Base-by-base conservation (phyloP, 2,888 invertebrate genomes). In the Callyntrura sp. region DNA sequence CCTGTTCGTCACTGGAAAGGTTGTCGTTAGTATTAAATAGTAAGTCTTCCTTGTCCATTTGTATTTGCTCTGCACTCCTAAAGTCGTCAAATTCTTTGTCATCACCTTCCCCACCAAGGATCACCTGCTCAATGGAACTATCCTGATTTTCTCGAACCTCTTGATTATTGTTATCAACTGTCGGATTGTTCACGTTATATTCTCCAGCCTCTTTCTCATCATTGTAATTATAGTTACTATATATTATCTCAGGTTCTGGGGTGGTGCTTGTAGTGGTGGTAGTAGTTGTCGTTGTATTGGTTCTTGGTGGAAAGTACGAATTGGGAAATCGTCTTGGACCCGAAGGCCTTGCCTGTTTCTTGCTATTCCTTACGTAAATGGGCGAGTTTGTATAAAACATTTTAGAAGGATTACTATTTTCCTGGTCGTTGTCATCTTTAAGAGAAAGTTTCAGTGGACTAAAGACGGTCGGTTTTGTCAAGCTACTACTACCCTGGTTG, bases 301-400 rank as follows among this genome's bases (percentile, higher is more conserved):
- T 84, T 51, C 20, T n/a, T 79, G 65, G 51, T 1, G 88, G 62
- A 43, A 88, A 88, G 57, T 88, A 88, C 6, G 88, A 76, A 68
- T 35, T 43, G 1, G 88, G 88, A 62, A 88, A 65, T 17, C 62
- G 45, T 48, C 68, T 88, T 57, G 79, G 65, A 35, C 48, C 12
- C 4, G 12, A 9, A 35, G 25, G 51, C 23, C 23, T 48, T 12
- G 25, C 43, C 55, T 28, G n/a, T 28, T 43, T 45, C 6, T 28
- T 35, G 17, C 28, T 20, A 48, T 78, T 45, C 20, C 76, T 78
- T 17, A 35, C 51, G 25, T 55, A 89, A 17, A 79, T 20, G 0
- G 89, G 84, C 14, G 89, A 65, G 23, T 89, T 78, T 17, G 57
- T 55, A 45, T 89, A 89, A 79, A 89, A 89, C 89, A 89, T 89